phyloP scores from a whole-genome alignment of 2,797 vertebrate genomes.

The Yasuhikotakia modesta region DNA sequence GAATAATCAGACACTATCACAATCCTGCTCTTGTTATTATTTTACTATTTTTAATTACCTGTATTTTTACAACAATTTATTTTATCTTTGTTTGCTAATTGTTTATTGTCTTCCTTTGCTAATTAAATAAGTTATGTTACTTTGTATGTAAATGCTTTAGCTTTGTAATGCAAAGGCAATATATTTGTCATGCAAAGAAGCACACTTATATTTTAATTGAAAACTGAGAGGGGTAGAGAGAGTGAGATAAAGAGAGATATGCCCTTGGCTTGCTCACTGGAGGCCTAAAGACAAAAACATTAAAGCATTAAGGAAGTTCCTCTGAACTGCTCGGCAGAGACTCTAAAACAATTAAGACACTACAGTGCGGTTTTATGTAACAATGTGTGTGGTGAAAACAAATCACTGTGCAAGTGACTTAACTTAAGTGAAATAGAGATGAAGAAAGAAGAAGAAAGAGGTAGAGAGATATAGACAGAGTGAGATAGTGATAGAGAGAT shows the following conservation, averaged over 20 bases:
- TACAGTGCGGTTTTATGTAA: background rate
- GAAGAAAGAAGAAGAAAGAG: background rate
- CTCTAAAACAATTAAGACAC: background rate
- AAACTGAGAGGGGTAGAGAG: background rate
- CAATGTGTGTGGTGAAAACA: background rate
- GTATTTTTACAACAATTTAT: background rate
- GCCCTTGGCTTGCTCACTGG: conserved; percentile 8
- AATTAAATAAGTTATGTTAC: background rate
- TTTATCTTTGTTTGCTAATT: background rate
- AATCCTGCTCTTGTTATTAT: background rate
- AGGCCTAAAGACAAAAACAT: background rate
- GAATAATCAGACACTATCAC: background rate
- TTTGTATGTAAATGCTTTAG: background rate
- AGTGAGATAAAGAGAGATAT: background rate
- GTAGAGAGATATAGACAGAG: background rate
- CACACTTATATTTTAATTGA: background rate
- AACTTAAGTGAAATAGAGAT: too few relatives aligned
- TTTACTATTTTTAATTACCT: background rate
- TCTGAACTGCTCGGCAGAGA: background rate
- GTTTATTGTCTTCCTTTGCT: background rate
- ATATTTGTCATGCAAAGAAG: background rate
- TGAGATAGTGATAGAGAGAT: background rate
- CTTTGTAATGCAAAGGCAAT: background rate
- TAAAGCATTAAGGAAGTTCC: background rate
- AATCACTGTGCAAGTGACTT: background rate